Conservation (phyloP, 2,113 vertebrate genomes). For the Daboia siamensis region DNA sequence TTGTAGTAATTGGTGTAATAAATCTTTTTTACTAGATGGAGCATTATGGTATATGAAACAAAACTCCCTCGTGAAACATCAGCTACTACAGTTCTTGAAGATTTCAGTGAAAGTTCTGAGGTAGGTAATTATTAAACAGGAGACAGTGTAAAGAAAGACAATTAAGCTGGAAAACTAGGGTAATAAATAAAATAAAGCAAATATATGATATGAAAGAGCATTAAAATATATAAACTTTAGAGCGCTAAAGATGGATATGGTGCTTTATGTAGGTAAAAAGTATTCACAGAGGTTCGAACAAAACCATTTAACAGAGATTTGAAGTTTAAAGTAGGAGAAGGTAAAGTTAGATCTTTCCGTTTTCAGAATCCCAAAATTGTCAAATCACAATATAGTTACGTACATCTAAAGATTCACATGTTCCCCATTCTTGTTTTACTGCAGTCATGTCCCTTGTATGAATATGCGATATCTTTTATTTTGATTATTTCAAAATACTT, state of each 20-base stretch:
- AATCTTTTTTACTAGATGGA: constrained; percentile 79
- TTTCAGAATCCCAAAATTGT: background rate
- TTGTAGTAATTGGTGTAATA: constrained; percentile 10
- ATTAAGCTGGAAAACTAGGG: background rate
- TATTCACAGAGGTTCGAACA: background rate
- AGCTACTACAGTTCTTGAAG: constrained; percentile 79
- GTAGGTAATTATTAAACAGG: constrained; percentile 60
- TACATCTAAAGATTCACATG: background rate
- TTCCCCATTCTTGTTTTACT: background rate
- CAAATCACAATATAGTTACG: background rate
- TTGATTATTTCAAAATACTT: background rate
- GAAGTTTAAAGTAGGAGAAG: background rate
- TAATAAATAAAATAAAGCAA: background rate
- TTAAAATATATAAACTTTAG: background rate
- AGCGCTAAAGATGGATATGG: background rate
- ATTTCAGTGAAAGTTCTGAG: constrained; percentile 92
- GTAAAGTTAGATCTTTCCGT: background rate
- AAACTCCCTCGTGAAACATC: constrained; percentile 87
- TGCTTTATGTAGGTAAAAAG: background rate
- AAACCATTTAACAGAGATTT: background rate
- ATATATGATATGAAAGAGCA: background rate
- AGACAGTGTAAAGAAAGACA: background rate
- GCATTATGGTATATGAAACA: constrained; percentile 97
- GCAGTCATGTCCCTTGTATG: constrained; percentile 12
- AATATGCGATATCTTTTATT: background rate